Evolutionary conservation across 1,140 invertebrate genomes (phyloP).

Genomic region (Heliothis virescens): DNA sequence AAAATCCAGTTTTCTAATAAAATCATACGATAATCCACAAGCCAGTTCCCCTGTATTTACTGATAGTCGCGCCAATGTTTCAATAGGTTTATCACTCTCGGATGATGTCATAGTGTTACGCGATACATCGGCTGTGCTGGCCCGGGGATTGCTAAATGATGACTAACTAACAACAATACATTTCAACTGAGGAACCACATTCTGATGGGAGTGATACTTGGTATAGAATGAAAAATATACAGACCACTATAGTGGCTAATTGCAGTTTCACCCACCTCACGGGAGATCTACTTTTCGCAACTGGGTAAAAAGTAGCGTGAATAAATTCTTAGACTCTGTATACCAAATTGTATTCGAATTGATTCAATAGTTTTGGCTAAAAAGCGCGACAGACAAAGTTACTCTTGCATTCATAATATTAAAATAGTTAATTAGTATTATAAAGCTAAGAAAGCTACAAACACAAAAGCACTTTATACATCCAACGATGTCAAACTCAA

Average conservation of each 20-base stretch:
- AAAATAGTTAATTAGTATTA: no score
- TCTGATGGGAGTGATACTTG: not conserved
- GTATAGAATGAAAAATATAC: not conserved
- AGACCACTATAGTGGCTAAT: not conserved
- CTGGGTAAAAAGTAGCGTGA: no score
- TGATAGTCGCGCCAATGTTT: constrained; percentile 14
- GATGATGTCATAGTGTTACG: constrained; percentile 29
- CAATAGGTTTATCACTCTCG: constrained; percentile 6
- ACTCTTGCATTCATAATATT: no score
- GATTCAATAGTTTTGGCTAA: no score
- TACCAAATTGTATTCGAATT: no score
- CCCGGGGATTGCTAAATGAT: constrained; percentile 34
- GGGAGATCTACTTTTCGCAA: no score
- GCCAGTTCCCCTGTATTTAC: not conserved
- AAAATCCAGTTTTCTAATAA: not conserved
- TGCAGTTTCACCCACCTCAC: no score
- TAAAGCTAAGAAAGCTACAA: no score
- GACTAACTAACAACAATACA: constrained; percentile 20
- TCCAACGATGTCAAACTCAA: not conserved
- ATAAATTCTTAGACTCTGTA: no score
- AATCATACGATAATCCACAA: not conserved
- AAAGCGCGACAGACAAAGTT: no score
- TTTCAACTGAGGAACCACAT: not conserved
- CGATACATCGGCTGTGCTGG: not conserved
- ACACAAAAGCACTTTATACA: not conserved